A percentile compares a stretch with the other conserved stretches of the same genome.
Evolutionary conservation across 2,113 vertebrate genomes (phyloP).

Genomic region (Pomatorhinus ruficollis): DNA sequence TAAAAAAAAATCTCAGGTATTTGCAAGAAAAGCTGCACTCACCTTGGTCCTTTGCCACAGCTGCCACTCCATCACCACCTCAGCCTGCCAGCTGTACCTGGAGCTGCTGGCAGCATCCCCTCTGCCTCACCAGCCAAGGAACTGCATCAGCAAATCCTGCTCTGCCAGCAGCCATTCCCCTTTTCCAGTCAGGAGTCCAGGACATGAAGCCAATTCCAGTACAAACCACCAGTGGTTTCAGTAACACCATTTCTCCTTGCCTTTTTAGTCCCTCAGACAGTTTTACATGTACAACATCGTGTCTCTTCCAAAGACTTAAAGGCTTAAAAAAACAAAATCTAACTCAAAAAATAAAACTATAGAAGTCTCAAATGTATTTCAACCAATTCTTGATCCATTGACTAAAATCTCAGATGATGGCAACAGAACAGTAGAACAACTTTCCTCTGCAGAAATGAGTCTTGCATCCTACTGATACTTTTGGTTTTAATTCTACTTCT

Average conservation of each 20-base stretch:
- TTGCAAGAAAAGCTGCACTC: not conserved
- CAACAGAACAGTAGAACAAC: not conserved
- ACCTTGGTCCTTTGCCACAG: not conserved
- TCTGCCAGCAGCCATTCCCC: not conserved
- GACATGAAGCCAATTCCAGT: not conserved
- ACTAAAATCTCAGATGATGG: not conserved
- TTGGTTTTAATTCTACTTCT: not conserved
- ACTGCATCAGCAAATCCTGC: not conserved
- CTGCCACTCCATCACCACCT: not conserved
- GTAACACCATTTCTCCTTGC: not conserved
- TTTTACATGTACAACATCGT: not conserved
- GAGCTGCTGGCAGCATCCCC: not conserved
- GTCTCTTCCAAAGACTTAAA: too few relatives aligned
- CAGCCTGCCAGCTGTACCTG: not conserved
- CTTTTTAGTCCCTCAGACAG: not conserved
- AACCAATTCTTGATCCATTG: not conserved
- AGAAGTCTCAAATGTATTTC: not conserved
- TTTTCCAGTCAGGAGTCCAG: not conserved
- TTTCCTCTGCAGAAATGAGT: not conserved
- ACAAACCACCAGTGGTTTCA: not conserved
- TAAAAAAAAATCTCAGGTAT: not conserved
- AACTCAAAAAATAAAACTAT: not conserved
- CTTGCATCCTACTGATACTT: not conserved
- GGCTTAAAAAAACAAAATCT: not conserved
- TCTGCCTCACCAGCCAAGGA: not conserved